phyloP scores from a whole-genome alignment of 1,140 invertebrate species.

The Rhyzopertha dominica region DNA sequence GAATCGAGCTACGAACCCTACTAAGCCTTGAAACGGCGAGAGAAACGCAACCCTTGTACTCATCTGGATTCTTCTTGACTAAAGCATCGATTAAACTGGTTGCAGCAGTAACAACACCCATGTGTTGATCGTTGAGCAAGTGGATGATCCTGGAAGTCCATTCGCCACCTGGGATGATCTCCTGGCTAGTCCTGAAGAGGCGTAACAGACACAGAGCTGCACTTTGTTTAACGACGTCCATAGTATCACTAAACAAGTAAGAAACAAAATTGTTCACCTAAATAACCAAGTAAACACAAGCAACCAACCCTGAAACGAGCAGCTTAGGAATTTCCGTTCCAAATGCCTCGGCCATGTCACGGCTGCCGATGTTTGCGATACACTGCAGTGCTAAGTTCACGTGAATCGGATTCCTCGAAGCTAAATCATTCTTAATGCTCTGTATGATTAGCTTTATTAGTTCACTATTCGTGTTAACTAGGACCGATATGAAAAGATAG shows the following conservation, averaged over 20 bases:
- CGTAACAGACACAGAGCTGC: constrained; percentile 94
- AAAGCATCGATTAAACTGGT: constrained; percentile 97
- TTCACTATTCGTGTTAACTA: constrained; percentile 99
- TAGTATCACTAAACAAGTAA: constrained; percentile 77
- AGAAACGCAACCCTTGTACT: constrained; percentile 98
- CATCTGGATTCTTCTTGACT: constrained; percentile 97
- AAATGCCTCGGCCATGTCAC: constrained; percentile 99
- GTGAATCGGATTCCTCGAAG: constrained; percentile 95
- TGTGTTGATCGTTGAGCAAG: constrained; percentile 97
- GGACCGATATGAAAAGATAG: constrained; percentile 98
- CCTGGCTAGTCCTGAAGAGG: constrained; percentile 85
- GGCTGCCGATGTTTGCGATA: constrained; percentile 98
- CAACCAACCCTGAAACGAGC: constrained; percentile 85
- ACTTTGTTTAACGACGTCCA: constrained; percentile 99
- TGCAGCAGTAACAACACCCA: constrained; percentile 98
- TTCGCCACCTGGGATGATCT: constrained; percentile 95
- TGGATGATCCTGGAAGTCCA: constrained; percentile 99
- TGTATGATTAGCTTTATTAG: constrained; percentile 99
- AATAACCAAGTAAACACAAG: constrained; percentile 1
- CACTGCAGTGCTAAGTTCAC: constrained; percentile 99
- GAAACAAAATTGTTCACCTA: constrained; percentile 1
- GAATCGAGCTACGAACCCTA: constrained; percentile 59
- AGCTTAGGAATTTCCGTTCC: constrained; percentile 97
- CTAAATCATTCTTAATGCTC: constrained; percentile 98
- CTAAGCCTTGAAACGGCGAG: constrained; percentile 95